Evolutionary conservation across 2,113 vertebrate species (phyloP), one percentile per base, ranked within the genome.

Genomic region (Picathartes gymnocephalus): DNA sequence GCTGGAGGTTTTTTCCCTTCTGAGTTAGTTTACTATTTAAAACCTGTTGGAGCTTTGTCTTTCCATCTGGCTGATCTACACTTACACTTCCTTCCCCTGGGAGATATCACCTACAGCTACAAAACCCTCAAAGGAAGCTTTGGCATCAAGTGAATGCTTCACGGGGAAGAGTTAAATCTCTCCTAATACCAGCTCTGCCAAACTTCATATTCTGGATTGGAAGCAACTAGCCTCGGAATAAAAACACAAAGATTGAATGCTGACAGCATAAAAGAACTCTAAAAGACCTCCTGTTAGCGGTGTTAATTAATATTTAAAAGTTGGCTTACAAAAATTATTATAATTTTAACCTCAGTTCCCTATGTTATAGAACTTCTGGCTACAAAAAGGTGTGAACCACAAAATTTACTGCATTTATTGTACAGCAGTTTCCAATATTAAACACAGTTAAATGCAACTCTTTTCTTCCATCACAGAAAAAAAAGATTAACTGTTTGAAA

Each of bases 131-230:
- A 81, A 96, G 91, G 30, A 81, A 96, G 68, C 15, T 88, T 35
- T 1, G 0, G 77, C 73, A 93, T 58, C 56, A 68, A 89, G 37
- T 31, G 56, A 85, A 74, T 35, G 24, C 50, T 80, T 57, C 89
- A 68, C 17, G 80, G 56, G 37, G 76, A 96, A 95, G 92, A 84
- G 96, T 96, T 96, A 95, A 95, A 86, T 37, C 74, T 88, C 89
- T 96, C 65, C 91, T 74, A 71, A 90, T 90, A 77, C 33, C 57
- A 86, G 76, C 81, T 83, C 74, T 95, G 96, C 93, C 96, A 97
- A 97, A 96, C 86, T 86, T 95, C 96, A 92, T 81, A 92, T 95
- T 95, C 86, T 94, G 96, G 58, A 94, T 31, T 97, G 88, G 79
- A 96, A 96, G 73, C 83, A 97, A 79, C 70, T 56, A 95, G 76